These are phyloP conservation scores for Celastrina argiolus DNA, from an alignment of 2,888 invertebrate genomes.

Conservation along the genomic window DNA sequence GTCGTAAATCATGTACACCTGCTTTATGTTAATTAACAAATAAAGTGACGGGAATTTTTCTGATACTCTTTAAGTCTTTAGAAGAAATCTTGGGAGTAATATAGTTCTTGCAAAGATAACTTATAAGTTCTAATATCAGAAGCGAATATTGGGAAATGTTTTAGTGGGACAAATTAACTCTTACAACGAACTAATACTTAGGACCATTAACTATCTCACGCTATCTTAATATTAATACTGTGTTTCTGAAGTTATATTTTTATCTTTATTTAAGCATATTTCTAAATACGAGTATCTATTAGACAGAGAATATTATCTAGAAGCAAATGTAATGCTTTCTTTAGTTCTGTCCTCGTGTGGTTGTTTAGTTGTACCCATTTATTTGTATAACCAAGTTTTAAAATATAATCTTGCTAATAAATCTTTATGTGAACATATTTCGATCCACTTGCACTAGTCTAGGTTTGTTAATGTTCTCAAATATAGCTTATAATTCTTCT, in stretches of 20 bases:
- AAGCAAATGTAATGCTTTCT: too few species aligned
- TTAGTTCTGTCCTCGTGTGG: too few species aligned
- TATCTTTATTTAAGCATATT: not conserved
- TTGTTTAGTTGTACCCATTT: too few species aligned
- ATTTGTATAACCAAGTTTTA: too few species aligned
- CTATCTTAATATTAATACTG: not conserved
- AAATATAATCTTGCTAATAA: too few species aligned
- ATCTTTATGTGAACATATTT: too few species aligned
- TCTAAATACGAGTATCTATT: too few species aligned
- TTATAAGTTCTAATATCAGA: not conserved
- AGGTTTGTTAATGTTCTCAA: too few species aligned
- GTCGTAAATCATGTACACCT: conserved; percentile 23
- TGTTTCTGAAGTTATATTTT: not conserved
- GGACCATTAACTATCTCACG: not conserved
- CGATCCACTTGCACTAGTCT: too few species aligned
- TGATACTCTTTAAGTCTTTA: not conserved
- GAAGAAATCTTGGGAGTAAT: not conserved
- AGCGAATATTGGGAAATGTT: not conserved
- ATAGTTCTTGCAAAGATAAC: not conserved
- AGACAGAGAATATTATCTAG: too few species aligned
- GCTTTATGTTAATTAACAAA: conserved; percentile 22
- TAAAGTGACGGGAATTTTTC: conserved; percentile 16
- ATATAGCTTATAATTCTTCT: too few species aligned
- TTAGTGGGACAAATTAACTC: not conserved
- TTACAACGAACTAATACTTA: conserved; percentile 1